Evolutionary conservation across 2,888 invertebrate species (phyloP).

Genomic region (Trachelus troglodyta): DNA sequence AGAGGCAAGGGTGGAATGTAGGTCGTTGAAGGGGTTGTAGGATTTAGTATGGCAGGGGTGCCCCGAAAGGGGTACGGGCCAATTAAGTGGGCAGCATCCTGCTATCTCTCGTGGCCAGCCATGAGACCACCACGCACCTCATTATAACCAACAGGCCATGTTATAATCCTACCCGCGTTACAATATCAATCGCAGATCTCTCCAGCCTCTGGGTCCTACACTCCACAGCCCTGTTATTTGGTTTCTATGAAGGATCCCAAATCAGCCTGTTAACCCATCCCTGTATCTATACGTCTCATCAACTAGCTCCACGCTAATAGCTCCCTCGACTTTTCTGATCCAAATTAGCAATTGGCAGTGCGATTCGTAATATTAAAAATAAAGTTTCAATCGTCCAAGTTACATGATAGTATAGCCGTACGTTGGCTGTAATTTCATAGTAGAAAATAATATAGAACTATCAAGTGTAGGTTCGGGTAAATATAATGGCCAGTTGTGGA

Average conservation of each 20-base stretch:
- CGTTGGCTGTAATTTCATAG: neutral
- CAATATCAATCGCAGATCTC: slow-evolving; percentile 54
- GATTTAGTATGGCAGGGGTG: slow-evolving; percentile 26
- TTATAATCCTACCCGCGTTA: slow-evolving; percentile 54
- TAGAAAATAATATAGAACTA: neutral
- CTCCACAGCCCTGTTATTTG: neutral
- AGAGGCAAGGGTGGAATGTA: slow-evolving; percentile 19
- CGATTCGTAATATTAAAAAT: neutral
- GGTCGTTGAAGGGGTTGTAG: slow-evolving; percentile 23
- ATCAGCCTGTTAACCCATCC: neutral
- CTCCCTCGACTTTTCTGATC: neutral
- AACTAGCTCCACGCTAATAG: neutral
- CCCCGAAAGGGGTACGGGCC: slow-evolving; percentile 45
- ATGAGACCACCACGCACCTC: slow-evolving; percentile 55
- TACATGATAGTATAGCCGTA: neutral
- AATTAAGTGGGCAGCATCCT: slow-evolving; percentile 55
- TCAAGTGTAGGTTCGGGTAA: neutral
- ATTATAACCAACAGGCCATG: slow-evolving; percentile 53
- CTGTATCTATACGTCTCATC: neutral
- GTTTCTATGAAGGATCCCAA: neutral
- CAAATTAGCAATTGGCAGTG: no score
- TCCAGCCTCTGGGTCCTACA: slow-evolving; percentile 23
- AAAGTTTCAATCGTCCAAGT: neutral
- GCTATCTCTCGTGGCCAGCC: slow-evolving; percentile 58
- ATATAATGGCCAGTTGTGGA: neutral